Evolutionary conservation across 64 coral and sea anemone genomes (phyloP).

Genomic region (Stichodactyla mertensii): DNA sequence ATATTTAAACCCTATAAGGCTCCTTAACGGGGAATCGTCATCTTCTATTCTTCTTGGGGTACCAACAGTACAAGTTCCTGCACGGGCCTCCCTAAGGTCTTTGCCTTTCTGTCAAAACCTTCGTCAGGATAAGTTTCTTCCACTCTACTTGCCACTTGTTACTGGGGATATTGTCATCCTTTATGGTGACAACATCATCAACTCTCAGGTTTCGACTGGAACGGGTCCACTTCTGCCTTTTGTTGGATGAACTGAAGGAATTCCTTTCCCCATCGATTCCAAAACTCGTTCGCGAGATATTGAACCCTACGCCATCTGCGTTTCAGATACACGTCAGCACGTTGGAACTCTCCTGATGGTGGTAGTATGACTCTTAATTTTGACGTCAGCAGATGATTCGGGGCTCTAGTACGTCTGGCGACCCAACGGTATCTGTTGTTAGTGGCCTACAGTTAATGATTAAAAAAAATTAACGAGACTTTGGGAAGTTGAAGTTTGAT

Average conservation of each 20-base stretch:
- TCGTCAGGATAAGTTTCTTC: not conserved
- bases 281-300: not conserved
- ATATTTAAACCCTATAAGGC: not conserved
- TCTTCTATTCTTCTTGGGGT: not conserved
- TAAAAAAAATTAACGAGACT: too few species aligned
- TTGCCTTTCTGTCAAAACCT: not conserved
- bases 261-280: not conserved
- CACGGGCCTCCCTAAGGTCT: not conserved
- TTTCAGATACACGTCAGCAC: not conserved
- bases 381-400: not conserved
- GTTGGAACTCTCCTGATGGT: not conserved
- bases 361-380: not conserved
- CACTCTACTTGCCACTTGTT: constrained; percentile 15
- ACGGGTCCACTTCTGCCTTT: constrained; percentile 2
- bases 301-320: not conserved
- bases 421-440: not conserved
- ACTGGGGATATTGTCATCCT: not conserved
- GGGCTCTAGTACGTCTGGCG: not conserved
- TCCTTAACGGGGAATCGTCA: constrained; percentile 7
- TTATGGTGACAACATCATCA: not conserved
- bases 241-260: not conserved
- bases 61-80: constrained; percentile 16
- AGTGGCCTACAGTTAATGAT: not conserved
- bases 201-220: not conserved
- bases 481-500: too few species aligned